Conservation (phyloP, 1,140 invertebrate genomes). For the Diabrotica virgifera region DNA sequence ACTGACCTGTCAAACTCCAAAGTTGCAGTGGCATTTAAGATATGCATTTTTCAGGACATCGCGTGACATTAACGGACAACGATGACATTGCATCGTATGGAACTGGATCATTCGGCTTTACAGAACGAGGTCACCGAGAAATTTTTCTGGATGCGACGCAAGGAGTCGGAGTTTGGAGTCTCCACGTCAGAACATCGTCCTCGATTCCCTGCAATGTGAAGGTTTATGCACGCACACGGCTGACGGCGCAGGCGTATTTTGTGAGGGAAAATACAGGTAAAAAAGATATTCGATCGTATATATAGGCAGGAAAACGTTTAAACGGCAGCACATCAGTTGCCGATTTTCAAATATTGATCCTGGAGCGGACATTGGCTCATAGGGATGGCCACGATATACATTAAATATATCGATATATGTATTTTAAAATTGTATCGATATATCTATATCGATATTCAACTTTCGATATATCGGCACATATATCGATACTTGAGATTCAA, state of each 20-base stretch:
- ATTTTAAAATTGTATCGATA: too few relatives aligned
- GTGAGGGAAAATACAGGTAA: slow-evolving; percentile 14
- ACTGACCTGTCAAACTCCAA: too few relatives aligned
- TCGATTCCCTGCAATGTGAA: slow-evolving; percentile 31
- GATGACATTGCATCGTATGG: slow-evolving; percentile 25
- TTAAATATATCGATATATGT: too few relatives aligned
- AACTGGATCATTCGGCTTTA: slow-evolving; percentile 29
- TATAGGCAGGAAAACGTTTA: too few relatives aligned
- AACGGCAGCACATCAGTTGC: too few relatives aligned
- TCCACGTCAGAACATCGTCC: slow-evolving; percentile 25
- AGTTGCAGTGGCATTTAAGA: too few relatives aligned
- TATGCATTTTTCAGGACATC: background rate
- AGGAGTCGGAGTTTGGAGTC: slow-evolving; percentile 32
- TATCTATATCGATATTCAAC: too few relatives aligned
- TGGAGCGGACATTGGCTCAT: too few relatives aligned
- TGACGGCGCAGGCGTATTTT: slow-evolving; percentile 24
- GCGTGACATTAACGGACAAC: slow-evolving; percentile 26
- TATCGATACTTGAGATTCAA: too few relatives aligned
- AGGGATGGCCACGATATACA: too few relatives aligned
- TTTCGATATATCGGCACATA: too few relatives aligned
- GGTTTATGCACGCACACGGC: slow-evolving; percentile 31
- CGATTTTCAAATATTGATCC: too few relatives aligned
- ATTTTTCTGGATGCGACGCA: slow-evolving; percentile 32
- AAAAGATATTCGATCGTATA: background rate
- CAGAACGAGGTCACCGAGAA: slow-evolving; percentile 26